Conservation (phyloP, 2,797 vertebrate genomes). For the Clamator glandarius region DNA sequence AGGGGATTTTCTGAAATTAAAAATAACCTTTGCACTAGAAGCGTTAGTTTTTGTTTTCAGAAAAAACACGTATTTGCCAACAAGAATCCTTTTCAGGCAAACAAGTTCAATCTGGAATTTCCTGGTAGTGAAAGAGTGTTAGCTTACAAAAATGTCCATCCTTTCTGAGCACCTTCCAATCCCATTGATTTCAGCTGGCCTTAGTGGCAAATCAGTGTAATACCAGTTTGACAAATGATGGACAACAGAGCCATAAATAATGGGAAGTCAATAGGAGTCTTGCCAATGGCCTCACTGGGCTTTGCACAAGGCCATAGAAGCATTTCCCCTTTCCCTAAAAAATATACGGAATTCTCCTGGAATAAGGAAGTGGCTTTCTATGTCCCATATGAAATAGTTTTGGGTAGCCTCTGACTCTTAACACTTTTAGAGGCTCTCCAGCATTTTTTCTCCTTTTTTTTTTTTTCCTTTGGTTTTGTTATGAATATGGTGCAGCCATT, state of each 20-base stretch:
- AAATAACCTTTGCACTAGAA: slow-evolving; percentile 61
- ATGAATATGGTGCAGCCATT: not conserved
- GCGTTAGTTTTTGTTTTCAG: slow-evolving; percentile 43
- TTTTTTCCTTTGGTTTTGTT: not conserved
- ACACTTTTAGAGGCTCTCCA: not conserved
- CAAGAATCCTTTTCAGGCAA: slow-evolving; percentile 61
- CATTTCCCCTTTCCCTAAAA: slow-evolving; percentile 47
- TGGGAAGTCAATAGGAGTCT: slow-evolving; percentile 9
- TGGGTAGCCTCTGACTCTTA: slow-evolving; percentile 24
- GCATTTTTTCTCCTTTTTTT: not conserved
- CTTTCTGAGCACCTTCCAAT: slow-evolving; percentile 46
- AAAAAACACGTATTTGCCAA: slow-evolving; percentile 14
- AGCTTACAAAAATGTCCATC: slow-evolving; percentile 51
- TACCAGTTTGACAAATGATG: slow-evolving; percentile 25
- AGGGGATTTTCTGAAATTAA: slow-evolving; percentile 36
- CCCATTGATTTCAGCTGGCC: slow-evolving; percentile 22
- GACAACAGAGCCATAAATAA: not conserved
- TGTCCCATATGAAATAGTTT: slow-evolving; percentile 24
- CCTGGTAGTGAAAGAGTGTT: slow-evolving; percentile 40
- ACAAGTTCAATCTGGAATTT: slow-evolving; percentile 56
- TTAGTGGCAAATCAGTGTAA: slow-evolving; percentile 18
- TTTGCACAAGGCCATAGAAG: not conserved
- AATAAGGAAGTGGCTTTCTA: slow-evolving; percentile 46
- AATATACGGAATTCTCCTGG: slow-evolving; percentile 34
- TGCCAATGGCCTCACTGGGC: slow-evolving; percentile 5